Percentiles rank a stretch among this genome's conserved stretches.
These are phyloP conservation scores for Agrotis exclamationis DNA, from an alignment of 2,888 invertebrate genomes.

Conservation along the genomic window DNA sequence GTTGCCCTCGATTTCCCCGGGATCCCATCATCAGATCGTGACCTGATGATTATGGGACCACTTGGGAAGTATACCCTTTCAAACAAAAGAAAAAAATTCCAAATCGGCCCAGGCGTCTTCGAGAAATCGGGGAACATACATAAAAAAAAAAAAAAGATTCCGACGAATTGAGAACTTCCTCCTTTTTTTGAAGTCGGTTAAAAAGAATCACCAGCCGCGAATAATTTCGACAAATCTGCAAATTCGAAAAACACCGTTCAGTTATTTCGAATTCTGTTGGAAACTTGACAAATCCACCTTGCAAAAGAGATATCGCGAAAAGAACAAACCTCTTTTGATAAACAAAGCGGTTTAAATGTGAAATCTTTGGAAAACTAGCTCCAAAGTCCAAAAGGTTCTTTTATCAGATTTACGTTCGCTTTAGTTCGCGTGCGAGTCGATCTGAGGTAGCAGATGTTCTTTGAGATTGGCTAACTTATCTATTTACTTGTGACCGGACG, in stretches of 20 bases:
- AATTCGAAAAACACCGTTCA: neutral
- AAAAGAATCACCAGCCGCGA: no score
- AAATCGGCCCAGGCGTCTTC: no score
- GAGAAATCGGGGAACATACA: no score
- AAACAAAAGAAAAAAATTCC: no score
- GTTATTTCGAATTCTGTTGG: neutral
- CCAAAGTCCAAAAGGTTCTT: conserved; percentile 43
- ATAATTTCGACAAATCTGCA: no score
- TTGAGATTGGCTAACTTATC: conserved; percentile 32
- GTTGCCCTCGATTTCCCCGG: no score
- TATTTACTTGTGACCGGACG: neutral
- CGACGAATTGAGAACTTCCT: no score
- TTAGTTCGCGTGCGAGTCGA: conserved; percentile 53
- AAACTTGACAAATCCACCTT: neutral
- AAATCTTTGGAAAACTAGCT: conserved; percentile 38
- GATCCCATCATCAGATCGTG: no score
- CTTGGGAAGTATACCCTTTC: no score
- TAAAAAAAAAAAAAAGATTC: no score
- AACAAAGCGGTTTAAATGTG: conserved; percentile 55
- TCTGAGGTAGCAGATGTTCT: conserved; percentile 35
- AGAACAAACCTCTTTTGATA: conserved; percentile 43
- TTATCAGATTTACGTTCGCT: conserved; percentile 70
- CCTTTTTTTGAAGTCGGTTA: no score
- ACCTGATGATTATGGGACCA: no score
- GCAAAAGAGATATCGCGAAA: conserved; percentile 4